These are phyloP conservation scores for Noctua comes DNA, from an alignment of 2,888 invertebrate genomes.

Conservation along the genomic window DNA sequence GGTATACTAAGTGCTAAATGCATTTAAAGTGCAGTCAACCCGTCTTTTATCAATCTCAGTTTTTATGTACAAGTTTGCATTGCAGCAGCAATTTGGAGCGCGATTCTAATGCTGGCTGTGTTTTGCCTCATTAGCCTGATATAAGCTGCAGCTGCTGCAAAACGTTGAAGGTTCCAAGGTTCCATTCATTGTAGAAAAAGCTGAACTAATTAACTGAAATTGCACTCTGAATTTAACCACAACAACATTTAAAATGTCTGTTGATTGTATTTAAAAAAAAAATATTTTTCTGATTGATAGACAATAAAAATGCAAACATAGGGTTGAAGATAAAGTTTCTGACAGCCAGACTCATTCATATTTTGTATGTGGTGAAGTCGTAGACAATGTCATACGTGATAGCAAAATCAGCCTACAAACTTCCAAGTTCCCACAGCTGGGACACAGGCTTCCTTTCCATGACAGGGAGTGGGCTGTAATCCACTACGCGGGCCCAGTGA, in stretches of 20 bases:
- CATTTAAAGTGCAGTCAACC: neutral
- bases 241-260: neutral
- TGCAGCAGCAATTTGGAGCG: constrained; percentile 17
- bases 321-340: neutral
- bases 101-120: constrained; percentile 22
- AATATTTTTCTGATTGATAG: neutral
- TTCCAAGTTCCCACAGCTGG: neutral
- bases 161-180: constrained; percentile 1
- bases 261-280: neutral
- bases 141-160: constrained; percentile 24
- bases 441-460: neutral
- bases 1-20: neutral
- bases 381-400: neutral
- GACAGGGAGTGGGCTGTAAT: neutral
- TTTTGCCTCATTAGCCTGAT: constrained; percentile 34
- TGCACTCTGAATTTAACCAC: neutral
- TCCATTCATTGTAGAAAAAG: constrained; percentile 16
- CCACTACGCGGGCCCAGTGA: neutral
- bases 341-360: neutral
- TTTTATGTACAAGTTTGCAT: neutral
- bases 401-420: neutral
- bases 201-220: constrained; percentile 6
- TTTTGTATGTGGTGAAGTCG: neutral
- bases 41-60: neutral
- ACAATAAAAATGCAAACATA: neutral